Evolutionary conservation across 2,113 vertebrate species (phyloP).

Genomic region (Pithys albifrons): DNA sequence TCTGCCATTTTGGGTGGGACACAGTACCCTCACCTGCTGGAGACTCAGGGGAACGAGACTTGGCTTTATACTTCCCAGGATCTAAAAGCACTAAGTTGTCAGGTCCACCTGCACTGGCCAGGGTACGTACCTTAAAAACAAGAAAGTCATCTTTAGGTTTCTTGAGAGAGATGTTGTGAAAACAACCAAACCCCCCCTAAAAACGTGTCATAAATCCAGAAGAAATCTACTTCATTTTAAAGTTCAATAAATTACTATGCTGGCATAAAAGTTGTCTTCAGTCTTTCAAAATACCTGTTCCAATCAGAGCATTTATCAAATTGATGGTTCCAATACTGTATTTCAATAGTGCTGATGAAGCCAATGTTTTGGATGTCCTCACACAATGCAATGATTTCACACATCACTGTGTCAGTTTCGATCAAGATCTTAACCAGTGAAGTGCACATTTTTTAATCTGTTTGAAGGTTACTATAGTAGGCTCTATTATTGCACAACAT

Average conservation of each 20-base stretch:
- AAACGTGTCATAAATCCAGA: not conserved
- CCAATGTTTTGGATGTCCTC: not conserved
- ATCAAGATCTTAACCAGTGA: not conserved
- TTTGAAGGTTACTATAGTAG: not conserved
- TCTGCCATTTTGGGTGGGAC: constrained; percentile 87
- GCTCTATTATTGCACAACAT: not conserved
- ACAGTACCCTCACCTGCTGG: constrained; percentile 78
- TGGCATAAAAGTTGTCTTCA: not conserved
- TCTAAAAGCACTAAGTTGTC: constrained; percentile 96
- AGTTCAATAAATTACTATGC: not conserved
- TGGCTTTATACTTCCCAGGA: constrained; percentile 91
- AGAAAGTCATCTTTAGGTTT: not conserved
- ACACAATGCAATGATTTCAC: not conserved
- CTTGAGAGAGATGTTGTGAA: not conserved
- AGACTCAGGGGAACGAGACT: constrained; percentile 82
- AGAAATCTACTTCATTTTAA: not conserved
- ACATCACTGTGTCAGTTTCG: not conserved
- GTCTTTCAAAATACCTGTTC: not conserved
- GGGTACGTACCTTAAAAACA: constrained; percentile 88
- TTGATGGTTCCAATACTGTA: not conserved
- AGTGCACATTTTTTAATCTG: not conserved
- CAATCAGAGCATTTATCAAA: not conserved
- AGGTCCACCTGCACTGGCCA: constrained; percentile 95
- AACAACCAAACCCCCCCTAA: fast-evolving
- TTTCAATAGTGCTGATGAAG: not conserved